phyloP scores from a whole-genome alignment of 2,797 vertebrate species.

The Lagodon rhomboides region DNA sequence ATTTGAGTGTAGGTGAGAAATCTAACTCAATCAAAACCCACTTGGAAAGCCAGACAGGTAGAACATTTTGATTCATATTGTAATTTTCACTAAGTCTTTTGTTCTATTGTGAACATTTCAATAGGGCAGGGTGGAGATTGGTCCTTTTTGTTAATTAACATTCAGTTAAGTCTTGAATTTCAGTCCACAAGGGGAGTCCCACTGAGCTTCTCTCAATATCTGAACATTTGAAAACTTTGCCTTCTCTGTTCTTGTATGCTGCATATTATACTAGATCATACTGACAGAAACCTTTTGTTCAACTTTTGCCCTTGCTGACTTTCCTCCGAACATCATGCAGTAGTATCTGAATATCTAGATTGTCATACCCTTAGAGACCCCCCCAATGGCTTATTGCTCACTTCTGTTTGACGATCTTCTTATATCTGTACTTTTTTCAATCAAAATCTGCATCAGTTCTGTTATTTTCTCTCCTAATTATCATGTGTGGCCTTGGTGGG shows the following conservation, averaged over 20 bases:
- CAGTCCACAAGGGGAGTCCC: slow-evolving; percentile 21
- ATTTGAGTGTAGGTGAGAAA: background rate
- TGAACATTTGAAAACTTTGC: slow-evolving; percentile 12
- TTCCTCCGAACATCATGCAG: background rate
- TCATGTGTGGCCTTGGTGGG: too few relatives aligned
- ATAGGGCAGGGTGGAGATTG: slow-evolving; percentile 9
- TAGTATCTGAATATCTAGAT: background rate
- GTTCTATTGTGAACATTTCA: slow-evolving; percentile 37
- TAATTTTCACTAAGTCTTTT: slow-evolving; percentile 17
- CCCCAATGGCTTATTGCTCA: too few relatives aligned
- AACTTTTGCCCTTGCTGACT: background rate
- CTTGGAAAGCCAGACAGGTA: background rate
- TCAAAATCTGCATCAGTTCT: too few relatives aligned
- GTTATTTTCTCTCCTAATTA: too few relatives aligned
- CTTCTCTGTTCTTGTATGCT: background rate
- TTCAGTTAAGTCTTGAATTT: slow-evolving; percentile 35
- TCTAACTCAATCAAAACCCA: slow-evolving; percentile 7
- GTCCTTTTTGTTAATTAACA: slow-evolving; percentile 34
- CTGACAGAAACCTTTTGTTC: background rate
- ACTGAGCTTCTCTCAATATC: slow-evolving; percentile 15
- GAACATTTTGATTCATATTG: slow-evolving; percentile 8
- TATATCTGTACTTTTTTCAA: too few relatives aligned
- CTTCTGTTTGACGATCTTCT: too few relatives aligned
- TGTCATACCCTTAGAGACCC: too few relatives aligned
- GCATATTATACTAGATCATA: background rate